Base-by-base conservation (phyloP, 2,888 invertebrate genomes). In the Brachyopa scutellaris region DNA sequence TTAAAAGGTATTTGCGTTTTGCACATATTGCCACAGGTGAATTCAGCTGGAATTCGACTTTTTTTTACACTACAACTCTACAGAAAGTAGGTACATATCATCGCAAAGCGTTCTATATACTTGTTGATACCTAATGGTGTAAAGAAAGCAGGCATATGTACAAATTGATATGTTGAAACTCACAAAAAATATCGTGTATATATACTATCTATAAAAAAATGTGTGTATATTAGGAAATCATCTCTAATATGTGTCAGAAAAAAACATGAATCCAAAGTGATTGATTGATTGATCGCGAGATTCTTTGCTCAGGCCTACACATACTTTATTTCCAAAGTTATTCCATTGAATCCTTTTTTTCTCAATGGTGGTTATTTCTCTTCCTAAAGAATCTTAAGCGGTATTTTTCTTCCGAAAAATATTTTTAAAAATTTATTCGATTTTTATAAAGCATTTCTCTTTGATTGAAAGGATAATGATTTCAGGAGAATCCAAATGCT, bases 271-370 rank as follows among this genome's bases (percentile, higher is more conserved):
- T 49, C 15, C 9, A 29, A 26, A 26, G 26, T 49, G 49, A 29
- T 49, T 49, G 49, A 29, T 29, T 29, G 29, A 49, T 29, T 29
- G 49, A 49, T 49, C 26, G 19, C 15, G n/a, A n/a, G n/a, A n/a
- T n/a, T n/a, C 13, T 29, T 49, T 29, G 26, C 26, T 49, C n/a
- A n/a, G 21, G 21, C 19, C 42, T 42, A 21, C 42, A 21, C 19
- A 4, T 5, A n/a, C n/a, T 2, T 15, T 15, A 38, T 38, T 15
- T 15, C 38, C 21, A 21, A 42, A 42, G 19, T n/a, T 19, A 21
- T 42, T 42, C 42, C n/a, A 42, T 42, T 42, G 42, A 42, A 42
- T 42, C 19, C 21, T 21, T 42, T 42, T 42, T 19, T 42, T 21
- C 21, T n/a, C 42, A n/a, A 21, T n/a, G 42, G 21, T 4, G 19